phyloP scores from a whole-genome alignment of 2,797 vertebrate genomes.

The Peromyscus aztecus region DNA sequence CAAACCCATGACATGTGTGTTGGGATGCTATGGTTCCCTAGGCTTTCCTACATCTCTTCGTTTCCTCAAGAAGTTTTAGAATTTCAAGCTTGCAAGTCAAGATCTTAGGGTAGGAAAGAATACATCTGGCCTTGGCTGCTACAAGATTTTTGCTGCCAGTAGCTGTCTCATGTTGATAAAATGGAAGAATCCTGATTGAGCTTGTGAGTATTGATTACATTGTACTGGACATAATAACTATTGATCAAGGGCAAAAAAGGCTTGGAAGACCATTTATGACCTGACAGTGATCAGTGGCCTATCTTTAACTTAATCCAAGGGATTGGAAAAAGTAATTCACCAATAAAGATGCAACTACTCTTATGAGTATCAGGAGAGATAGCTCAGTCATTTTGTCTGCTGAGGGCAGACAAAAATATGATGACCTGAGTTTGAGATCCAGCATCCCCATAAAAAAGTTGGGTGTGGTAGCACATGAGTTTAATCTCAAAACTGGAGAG shows the following conservation, averaged over 20 bases:
- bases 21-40: neutral
- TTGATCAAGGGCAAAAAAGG: neutral
- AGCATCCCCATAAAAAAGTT: neutral
- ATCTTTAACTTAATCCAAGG: neutral
- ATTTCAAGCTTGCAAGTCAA: neutral
- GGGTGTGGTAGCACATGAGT: neutral
- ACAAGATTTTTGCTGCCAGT: neutral
- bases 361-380: neutral
- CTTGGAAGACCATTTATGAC: neutral
- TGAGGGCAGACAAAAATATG: neutral
- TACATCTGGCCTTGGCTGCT: neutral
- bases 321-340: neutral
- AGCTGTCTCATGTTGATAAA: neutral
- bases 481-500: too few species aligned
- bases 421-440: neutral
- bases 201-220: neutral
- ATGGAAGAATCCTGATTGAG: neutral
- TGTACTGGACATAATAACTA: neutral
- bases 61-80: neutral
- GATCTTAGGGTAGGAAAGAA: neutral
- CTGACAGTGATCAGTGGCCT: neutral
- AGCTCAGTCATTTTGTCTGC: neutral
- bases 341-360: neutral
- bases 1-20: accelerated
- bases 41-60: neutral